A percentile compares a stretch with the other conserved stretches of the same genome.
Conservation (phyloP, 2,113 vertebrate genomes). For the Brienomyrus longianalis region DNA sequence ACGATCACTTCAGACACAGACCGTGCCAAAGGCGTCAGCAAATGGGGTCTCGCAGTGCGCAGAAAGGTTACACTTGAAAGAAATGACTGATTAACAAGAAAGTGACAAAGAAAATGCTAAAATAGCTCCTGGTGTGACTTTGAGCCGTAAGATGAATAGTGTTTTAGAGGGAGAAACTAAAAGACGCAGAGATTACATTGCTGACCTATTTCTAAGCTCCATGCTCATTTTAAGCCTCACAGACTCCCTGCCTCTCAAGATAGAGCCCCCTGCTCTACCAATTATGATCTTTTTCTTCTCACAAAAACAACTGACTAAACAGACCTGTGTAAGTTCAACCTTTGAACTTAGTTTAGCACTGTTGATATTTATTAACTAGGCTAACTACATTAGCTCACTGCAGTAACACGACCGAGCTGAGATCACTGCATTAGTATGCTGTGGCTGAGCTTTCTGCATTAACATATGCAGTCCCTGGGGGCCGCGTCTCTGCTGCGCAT, state of each 20-base stretch:
- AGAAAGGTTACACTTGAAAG: conserved; percentile 9
- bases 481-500: background rate
- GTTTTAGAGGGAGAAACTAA: background rate
- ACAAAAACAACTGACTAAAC: background rate
- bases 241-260: background rate
- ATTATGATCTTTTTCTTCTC: background rate
- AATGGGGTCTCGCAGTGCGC: background rate
- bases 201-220: background rate
- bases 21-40: background rate
- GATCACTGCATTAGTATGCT: background rate
- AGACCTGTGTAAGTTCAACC: background rate
- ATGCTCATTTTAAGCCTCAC: background rate
- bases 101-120: background rate
- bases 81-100: background rate
- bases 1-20: background rate
- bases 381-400: background rate
- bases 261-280: background rate
- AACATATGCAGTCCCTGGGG: background rate
- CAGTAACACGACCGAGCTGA: background rate
- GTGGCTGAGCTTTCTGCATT: background rate
- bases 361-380: background rate
- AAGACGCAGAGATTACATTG: background rate
- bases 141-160: background rate
- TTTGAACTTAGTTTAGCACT: background rate
- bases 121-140: background rate